Evolutionary conservation across 1,140 invertebrate genomes (phyloP).

Genomic region (Acromyrmex heyeri): DNA sequence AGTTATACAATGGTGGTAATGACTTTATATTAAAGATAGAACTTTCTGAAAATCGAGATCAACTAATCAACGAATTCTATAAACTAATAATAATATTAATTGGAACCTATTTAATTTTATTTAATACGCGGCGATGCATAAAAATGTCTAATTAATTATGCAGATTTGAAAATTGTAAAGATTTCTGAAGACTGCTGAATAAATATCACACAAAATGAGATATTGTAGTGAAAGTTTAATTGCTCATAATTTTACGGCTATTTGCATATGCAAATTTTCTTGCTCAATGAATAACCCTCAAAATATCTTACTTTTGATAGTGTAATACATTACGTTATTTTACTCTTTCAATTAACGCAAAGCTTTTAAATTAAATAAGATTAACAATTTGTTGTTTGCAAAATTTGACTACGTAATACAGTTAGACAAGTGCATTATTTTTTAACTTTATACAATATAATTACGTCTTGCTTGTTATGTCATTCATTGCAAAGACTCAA

Average conservation of each 20-base stretch:
- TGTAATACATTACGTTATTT: not conserved
- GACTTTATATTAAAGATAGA: not conserved
- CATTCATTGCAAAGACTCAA: not conserved
- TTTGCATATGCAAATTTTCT: constrained; percentile 9
- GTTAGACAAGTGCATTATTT: not conserved
- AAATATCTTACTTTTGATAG: constrained; percentile 19
- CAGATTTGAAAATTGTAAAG: not conserved
- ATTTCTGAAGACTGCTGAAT: not conserved
- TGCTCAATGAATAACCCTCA: not conserved
- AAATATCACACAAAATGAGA: constrained; percentile 21
- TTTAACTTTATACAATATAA: not conserved
- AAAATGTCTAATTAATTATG: constrained; percentile 17
- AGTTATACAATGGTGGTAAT: constrained; percentile 20
- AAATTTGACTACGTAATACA: not conserved
- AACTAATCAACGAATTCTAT: not conserved
- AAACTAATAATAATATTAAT: not conserved
- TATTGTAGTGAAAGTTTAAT: constrained; percentile 6
- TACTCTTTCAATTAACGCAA: not conserved
- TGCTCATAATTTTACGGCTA: not conserved
- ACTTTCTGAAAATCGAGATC: not conserved
- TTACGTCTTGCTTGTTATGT: not conserved
- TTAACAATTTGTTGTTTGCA: not conserved
- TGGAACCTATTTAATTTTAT: not conserved
- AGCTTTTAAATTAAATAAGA: not conserved
- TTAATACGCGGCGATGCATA: not conserved